Evolutionary conservation across 1,140 invertebrate species (phyloP).

Genomic region (Physella acuta): DNA sequence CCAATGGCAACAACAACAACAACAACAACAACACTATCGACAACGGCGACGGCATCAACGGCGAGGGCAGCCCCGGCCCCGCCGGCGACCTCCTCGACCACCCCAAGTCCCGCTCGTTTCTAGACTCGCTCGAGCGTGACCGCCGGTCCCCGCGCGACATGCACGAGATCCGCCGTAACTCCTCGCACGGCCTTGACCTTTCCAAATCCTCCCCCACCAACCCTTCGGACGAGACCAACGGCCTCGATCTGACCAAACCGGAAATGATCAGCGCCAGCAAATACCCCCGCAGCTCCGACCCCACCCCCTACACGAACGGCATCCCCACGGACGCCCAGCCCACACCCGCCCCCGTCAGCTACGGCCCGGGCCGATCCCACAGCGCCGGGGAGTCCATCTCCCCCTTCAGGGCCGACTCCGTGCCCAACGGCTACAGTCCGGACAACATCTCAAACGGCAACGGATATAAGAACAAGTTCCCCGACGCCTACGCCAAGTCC

Average conservation of each 20-base stretch:
- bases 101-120: neutral
- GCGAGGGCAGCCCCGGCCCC: neutral
- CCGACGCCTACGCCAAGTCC: neutral
- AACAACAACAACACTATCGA: constrained; percentile 29
- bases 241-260: constrained; percentile 14
- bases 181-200: constrained; percentile 20
- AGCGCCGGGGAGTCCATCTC: constrained; percentile 14
- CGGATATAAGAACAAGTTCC: neutral
- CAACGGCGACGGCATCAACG: constrained; percentile 27
- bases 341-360: neutral
- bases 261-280: neutral
- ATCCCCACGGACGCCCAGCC: neutral
- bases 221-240: neutral
- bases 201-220: neutral
- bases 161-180: neutral
- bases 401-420: neutral
- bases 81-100: neutral
- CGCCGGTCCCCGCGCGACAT: neutral
- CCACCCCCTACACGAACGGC: neutral
- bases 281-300: neutral
- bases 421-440: constrained; percentile 16
- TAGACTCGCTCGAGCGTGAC: constrained; percentile 1
- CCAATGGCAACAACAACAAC: constrained; percentile 18
- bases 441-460: neutral
- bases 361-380: neutral